These are phyloP conservation scores for Takifugu flavidus DNA, from an alignment of 2,113 vertebrate species.

Conservation along the genomic window DNA sequence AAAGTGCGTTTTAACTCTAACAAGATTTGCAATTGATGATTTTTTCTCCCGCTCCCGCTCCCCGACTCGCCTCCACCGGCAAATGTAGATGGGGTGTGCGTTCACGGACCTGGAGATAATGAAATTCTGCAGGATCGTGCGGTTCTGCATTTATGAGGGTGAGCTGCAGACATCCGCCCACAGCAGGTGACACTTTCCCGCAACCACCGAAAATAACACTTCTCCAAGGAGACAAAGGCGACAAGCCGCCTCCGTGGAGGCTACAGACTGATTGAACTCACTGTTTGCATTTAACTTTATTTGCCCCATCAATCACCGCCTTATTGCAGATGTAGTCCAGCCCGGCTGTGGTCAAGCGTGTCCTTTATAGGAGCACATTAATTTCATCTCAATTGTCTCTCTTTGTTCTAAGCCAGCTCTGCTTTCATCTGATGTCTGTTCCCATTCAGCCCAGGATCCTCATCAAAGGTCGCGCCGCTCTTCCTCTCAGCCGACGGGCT, in stretches of 20 bases:
- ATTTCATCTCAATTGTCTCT: constrained; percentile 21
- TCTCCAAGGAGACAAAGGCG: background rate
- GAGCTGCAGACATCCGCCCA: constrained; percentile 23
- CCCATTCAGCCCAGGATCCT: constrained; percentile 33
- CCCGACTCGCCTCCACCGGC: background rate
- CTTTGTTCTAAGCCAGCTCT: background rate
- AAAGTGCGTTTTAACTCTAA: background rate
- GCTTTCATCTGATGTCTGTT: constrained; percentile 40
- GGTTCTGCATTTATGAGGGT: constrained; percentile 20
- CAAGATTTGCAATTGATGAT: constrained; percentile 16
- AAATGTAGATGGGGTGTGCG: constrained; percentile 18
- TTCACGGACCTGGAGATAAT: constrained; percentile 22
- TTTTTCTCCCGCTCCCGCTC: constrained; percentile 4
- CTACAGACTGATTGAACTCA: too few relatives aligned
- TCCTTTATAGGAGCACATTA: background rate
- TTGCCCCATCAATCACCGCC: background rate
- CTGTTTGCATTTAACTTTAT: background rate
- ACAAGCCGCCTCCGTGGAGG: too few relatives aligned
- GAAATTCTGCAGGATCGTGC: constrained; percentile 14
- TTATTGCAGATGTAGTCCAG: background rate
- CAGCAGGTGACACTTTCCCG: background rate
- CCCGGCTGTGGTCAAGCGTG: constrained; percentile 13
- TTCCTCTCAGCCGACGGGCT: constrained; percentile 24
- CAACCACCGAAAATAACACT: background rate
- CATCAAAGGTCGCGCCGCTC: constrained; percentile 54